Evolutionary conservation across 2,888 invertebrate genomes (phyloP).

Genomic region (Caradrina clavipalpis): DNA sequence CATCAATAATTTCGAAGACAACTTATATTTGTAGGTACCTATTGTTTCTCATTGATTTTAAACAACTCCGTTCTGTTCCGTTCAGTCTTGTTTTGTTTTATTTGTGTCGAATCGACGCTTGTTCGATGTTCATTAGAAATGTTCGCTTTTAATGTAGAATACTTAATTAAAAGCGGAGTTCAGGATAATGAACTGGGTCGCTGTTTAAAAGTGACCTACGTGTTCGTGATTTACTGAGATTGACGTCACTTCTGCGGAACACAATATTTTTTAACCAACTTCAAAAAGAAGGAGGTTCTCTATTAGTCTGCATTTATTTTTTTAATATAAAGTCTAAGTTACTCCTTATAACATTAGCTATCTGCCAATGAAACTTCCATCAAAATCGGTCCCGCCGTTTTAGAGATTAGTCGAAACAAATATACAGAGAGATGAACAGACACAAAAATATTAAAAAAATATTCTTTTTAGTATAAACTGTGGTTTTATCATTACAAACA

Average conservation of each 20-base stretch:
- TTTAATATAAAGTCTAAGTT: too few species aligned
- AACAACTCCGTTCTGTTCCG: conserved; percentile 27
- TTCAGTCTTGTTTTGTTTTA: conserved; percentile 33
- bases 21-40: conserved; percentile 42
- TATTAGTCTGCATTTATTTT: too few species aligned
- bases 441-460: too few species aligned
- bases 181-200: neutral
- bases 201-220: neutral
- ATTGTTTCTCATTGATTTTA: conserved; percentile 55
- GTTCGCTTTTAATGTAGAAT: conserved; percentile 2
- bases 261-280: too few species aligned
- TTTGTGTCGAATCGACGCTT: conserved; percentile 13
- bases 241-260: neutral
- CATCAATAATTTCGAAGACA: conserved; percentile 60
- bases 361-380: too few species aligned
- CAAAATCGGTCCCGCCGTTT: too few species aligned
- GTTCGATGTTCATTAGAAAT: neutral
- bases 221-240: neutral
- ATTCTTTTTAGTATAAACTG: too few species aligned
- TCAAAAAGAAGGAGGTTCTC: too few species aligned
- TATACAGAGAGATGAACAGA: too few species aligned
- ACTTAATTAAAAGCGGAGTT: neutral
- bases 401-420: too few species aligned
- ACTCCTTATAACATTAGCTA: too few species aligned
- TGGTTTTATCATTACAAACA: too few species aligned